Evolutionary conservation across 2,797 vertebrate genomes (phyloP), one percentile per base, ranked within the genome.

Genomic region (Pogoniulus pusillus): DNA sequence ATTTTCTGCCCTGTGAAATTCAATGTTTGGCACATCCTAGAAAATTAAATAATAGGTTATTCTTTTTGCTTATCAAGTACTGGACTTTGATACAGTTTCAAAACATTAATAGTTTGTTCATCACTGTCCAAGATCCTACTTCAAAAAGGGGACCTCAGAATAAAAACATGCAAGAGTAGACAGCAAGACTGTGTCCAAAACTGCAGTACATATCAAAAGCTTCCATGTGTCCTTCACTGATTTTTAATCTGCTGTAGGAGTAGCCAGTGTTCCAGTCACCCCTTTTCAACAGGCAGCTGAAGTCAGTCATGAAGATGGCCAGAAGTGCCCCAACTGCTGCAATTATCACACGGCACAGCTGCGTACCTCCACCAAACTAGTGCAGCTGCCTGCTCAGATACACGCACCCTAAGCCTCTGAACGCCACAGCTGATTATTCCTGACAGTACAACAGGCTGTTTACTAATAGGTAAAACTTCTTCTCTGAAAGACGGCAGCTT

Each of bases 221-320:
- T 55, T 85, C 12, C 29, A 7, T 29, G 18, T 19, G n/a, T 23
- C 53, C 49, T 78, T 59, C 43, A 53, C 32, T 62, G 24, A 34
- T n/a, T 37, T 15, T 13, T 62, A 20, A 45, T 30, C 34, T 37
- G 8, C 24, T 49, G 22, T 20, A 65, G 66, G 43, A 72, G 32
- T 0, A 60, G 57, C 4, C 45, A 34, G 0, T 9, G 30, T 11
- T 62, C 12, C 54, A 41, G 45, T 8, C 27, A 12, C 3, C 2
- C 7, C 20, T 8, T 34, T 24, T 16, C 16, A 35, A 73, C 29
- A 0, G 16, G 69, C 82, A 77, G 76, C 57, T 77, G 76, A 35
- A 74, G 5, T 24, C 9, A 24, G 10, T 12, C 35, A 3, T 11
- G 10, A 8, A 4, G 66, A 53, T 0, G 9, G 53, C 24, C 60